phyloP scores from a whole-genome alignment of 2,888 invertebrate genomes.

The Heliconius ethilla region DNA sequence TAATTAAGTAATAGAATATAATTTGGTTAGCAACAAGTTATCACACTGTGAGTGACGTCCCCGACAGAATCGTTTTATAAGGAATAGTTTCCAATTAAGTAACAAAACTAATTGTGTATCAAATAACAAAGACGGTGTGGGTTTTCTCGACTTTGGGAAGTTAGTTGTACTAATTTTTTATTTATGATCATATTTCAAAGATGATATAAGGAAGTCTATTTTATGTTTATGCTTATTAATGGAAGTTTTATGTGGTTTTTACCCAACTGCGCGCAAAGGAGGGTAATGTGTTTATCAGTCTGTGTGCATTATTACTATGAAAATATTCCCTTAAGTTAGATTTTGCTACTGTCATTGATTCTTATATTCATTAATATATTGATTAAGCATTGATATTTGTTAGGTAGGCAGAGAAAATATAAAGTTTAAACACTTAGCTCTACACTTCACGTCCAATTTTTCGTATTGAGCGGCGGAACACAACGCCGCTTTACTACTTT shows the following conservation, averaged over 20 bases:
- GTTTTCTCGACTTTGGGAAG: neutral
- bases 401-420: no score
- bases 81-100: slow-evolving; percentile 3
- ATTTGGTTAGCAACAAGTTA: slow-evolving; percentile 1
- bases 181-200: slow-evolving; percentile 16
- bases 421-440: no score
- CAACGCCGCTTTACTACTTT: no score
- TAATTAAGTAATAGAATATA: slow-evolving; percentile 1
- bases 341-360: no score
- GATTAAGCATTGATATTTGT: no score
- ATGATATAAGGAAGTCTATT: neutral
- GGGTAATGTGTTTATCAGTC: neutral
- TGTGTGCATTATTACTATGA: no score
- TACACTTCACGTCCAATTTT: no score
- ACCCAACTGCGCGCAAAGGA: neutral
- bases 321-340: no score
- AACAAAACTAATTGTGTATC: slow-evolving; percentile 16
- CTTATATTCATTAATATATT: no score
- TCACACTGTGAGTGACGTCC: neutral
- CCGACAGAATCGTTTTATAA: slow-evolving; percentile 9
- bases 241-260: neutral
- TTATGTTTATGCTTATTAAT: neutral
- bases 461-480: no score
- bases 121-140: neutral
- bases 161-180: neutral